Evolutionary conservation across 37 sponge, comb jelly and placozoan species (phyloP).

Genomic region (Halichondria panicea): DNA sequence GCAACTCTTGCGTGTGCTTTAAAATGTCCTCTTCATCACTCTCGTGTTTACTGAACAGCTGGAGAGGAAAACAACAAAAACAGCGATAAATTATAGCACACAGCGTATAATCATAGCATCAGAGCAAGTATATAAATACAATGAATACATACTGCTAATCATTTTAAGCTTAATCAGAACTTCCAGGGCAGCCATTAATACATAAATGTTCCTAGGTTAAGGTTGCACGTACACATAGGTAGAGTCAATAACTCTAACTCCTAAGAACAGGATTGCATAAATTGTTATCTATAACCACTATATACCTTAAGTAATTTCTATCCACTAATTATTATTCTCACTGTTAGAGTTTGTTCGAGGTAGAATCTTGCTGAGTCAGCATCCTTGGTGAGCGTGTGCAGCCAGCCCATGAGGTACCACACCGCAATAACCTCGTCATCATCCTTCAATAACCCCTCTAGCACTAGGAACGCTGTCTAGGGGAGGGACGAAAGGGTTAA

Average conservation of each 20-base stretch:
- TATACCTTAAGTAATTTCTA: too few species aligned
- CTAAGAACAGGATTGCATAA: conserved; percentile 10
- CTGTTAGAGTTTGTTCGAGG: conserved; percentile 41
- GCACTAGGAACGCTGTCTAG: conserved; percentile 56
- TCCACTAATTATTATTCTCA: neutral
- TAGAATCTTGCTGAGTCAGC: conserved; percentile 46
- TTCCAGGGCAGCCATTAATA: too few species aligned
- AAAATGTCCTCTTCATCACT: conserved; percentile 70
- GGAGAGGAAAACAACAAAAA: neutral
- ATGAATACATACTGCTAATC: too few species aligned
- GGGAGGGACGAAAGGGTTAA: too few species aligned
- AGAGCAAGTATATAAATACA: too few species aligned
- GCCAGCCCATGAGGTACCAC: conserved; percentile 88
- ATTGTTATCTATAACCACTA: neutral
- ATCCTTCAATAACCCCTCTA: conserved; percentile 62
- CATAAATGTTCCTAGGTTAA: too few species aligned
- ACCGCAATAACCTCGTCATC: conserved; percentile 86
- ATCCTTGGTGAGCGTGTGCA: conserved; percentile 49
- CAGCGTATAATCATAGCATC: too few species aligned
- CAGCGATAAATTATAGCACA: too few species aligned
- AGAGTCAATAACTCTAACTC: conserved; percentile 25
- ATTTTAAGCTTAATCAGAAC: too few species aligned
- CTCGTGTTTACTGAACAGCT: conserved; percentile 50
- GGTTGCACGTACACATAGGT: conserved; percentile 28
- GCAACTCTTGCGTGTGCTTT: conserved; percentile 49